Percentiles rank a stretch among this genome's conserved stretches.
These are phyloP conservation scores for Phortica okadai DNA, from an alignment of 2,888 invertebrate species.

Conservation along the genomic window DNA sequence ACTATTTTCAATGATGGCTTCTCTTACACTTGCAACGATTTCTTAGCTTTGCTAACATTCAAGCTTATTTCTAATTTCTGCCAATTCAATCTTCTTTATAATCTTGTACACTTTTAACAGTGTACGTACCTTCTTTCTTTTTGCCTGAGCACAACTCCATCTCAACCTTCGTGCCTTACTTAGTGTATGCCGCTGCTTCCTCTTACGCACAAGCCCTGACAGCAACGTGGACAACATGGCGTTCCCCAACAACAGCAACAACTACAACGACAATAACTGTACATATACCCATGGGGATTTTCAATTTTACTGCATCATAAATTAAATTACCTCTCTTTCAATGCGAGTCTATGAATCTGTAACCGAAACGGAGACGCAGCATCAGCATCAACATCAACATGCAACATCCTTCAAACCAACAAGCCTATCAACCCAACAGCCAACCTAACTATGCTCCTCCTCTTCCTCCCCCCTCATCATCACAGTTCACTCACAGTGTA, in stretches of 20 bases:
- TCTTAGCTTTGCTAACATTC: too few relatives aligned
- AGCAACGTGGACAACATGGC: not conserved
- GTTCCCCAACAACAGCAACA: constrained; percentile 16
- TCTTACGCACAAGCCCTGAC: not conserved
- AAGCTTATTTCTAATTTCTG: too few relatives aligned
- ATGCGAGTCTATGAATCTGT: constrained; percentile 56
- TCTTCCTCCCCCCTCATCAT: constrained; percentile 54
- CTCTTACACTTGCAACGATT: too few relatives aligned
- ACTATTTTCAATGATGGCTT: too few relatives aligned
- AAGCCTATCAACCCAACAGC: constrained; percentile 34
- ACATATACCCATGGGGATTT: constrained; percentile 68
- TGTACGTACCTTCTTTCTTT: not conserved
- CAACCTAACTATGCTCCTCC: constrained; percentile 36
- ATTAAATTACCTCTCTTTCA: constrained; percentile 73
- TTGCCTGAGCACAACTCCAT: not conserved
- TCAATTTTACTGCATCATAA: constrained; percentile 74
- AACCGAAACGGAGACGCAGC: constrained; percentile 35
- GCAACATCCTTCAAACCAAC: constrained; percentile 44
- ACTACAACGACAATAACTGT: constrained; percentile 6
- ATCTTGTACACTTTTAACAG: not conserved
- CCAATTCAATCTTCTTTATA: too few relatives aligned
- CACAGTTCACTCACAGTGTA: constrained; percentile 38
- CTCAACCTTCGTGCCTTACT: not conserved
- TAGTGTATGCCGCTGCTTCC: not conserved
- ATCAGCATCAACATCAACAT: constrained; percentile 52